Evolutionary conservation across 2,113 vertebrate species (phyloP).

Genomic region (Megaptera novaeangliae): DNA sequence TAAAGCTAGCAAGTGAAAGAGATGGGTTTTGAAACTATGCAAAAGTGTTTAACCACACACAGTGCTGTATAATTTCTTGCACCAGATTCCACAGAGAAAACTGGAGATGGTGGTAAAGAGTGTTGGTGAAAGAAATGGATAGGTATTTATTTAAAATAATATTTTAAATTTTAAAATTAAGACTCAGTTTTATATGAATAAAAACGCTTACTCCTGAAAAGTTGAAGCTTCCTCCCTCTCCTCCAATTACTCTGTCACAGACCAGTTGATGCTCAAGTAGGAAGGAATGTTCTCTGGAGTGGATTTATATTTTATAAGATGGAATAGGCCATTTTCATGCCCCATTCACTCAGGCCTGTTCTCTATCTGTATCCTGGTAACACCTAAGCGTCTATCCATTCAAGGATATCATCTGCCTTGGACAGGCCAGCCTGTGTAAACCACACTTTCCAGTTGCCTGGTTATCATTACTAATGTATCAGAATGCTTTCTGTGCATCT

Average conservation of each 20-base stretch:
- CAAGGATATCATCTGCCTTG: not conserved
- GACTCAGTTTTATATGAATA: not conserved
- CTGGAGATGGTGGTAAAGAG: not conserved
- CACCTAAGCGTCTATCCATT: not conserved
- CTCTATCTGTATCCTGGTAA: not conserved
- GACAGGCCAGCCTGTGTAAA: not conserved
- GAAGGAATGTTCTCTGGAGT: not conserved
- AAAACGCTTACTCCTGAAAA: not conserved
- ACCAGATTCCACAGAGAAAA: not conserved
- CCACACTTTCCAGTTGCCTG: conserved; percentile 21
- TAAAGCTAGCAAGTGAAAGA: not conserved
- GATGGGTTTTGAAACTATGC: not conserved
- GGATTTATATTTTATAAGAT: conserved; percentile 39
- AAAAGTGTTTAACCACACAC: not conserved
- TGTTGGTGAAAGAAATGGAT: not conserved
- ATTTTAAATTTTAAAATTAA: not conserved
- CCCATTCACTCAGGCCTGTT: not conserved
- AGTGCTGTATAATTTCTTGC: not conserved
- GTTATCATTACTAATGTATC: conserved; percentile 23
- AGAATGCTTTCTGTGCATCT: not conserved
- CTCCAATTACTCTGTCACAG: not conserved
- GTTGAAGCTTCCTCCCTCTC: not conserved
- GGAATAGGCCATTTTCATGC: conserved; percentile 31
- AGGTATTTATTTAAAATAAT: not conserved
- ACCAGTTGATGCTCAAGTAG: not conserved